phyloP scores from a whole-genome alignment of 1,140 invertebrate species.

The Schlechtendalia chinensis region DNA sequence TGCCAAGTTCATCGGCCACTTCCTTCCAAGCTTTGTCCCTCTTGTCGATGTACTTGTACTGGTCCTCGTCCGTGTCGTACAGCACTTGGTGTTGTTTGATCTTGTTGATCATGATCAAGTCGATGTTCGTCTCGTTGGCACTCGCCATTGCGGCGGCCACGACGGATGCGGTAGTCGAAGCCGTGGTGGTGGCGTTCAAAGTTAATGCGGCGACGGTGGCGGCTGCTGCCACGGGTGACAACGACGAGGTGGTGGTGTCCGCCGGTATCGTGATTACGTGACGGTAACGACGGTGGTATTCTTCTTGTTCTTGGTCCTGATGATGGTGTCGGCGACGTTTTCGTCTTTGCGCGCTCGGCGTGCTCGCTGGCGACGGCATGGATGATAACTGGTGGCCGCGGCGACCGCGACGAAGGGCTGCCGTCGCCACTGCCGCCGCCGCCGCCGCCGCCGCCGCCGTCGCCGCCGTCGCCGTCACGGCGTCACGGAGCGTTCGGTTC shows the following conservation, averaged over 20 bases:
- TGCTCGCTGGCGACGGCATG: constrained; percentile 46
- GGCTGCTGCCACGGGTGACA: background rate
- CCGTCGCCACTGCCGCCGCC: background rate
- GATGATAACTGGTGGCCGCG: constrained; percentile 45
- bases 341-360: constrained; percentile 25
- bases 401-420: constrained; percentile 24
- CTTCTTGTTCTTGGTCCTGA: background rate
- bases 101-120: constrained; percentile 44
- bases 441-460: too few species aligned
- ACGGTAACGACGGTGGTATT: background rate
- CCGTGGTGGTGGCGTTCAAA: background rate
- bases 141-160: constrained; percentile 37
- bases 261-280: background rate
- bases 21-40: constrained; percentile 43
- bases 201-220: background rate
- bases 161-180: constrained; percentile 13
- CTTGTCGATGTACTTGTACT: constrained; percentile 48
- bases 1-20: constrained; percentile 34
- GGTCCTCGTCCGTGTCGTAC: constrained; percentile 45
- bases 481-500: constrained; percentile 45
- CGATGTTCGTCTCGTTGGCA: constrained; percentile 33
- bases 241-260: constrained; percentile 23
- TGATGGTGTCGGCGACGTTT: background rate
- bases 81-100: constrained; percentile 34
- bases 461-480: constrained; percentile 16